Evolutionary conservation across 1,140 invertebrate genomes (phyloP), one percentile per base, ranked within the genome.

Genomic region (Bombus pascuorum): DNA sequence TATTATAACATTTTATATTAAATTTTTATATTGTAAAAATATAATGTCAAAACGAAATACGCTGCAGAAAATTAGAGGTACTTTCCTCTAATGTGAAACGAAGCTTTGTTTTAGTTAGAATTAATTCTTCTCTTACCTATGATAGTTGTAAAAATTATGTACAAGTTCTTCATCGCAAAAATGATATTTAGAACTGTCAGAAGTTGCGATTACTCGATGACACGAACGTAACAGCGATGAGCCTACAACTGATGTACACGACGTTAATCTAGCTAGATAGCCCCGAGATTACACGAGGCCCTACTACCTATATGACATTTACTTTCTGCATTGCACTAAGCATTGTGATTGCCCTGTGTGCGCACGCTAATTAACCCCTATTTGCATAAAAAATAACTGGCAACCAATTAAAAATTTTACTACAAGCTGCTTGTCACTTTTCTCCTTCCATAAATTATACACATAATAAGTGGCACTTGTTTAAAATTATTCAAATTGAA

Each of bases 251-350:
- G 90, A 65, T 91, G 89, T 83, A 83, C 90, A 74, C 83, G 83
- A 84, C 88, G 86, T 86, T 83, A 90, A 90, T 88, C 81, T 88
- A 85, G 83, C 89, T 90, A 84, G 75, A 90, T 90, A 91, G 87
- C 87, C 87, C 86, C 87, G 90, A 89, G 90, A 89, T 91, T 91
- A 84, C 81, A 83, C 83, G 84, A 87, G 80, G 72, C 90, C 78
- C 88, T 87, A 89, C 83, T 86, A 73, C 59, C 72, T 32, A 80
- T 86, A 86, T 62, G 12, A 62, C 59, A 91, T 91, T 91, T 90
- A 90, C 72, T 85, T 81, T 89, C 66, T 81, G 80, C 70, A 89
- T 74, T 37, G 77, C 71, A 39, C 37, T 44, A 57, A 44, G 53
- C 73, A 59, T 77, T 72, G 72, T 84, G 39, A 47, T 37, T 44